Evolutionary conservation across 2,797 vertebrate species (phyloP), one percentile per base, ranked within the genome.

Genomic region (Intellagama lesueurii): DNA sequence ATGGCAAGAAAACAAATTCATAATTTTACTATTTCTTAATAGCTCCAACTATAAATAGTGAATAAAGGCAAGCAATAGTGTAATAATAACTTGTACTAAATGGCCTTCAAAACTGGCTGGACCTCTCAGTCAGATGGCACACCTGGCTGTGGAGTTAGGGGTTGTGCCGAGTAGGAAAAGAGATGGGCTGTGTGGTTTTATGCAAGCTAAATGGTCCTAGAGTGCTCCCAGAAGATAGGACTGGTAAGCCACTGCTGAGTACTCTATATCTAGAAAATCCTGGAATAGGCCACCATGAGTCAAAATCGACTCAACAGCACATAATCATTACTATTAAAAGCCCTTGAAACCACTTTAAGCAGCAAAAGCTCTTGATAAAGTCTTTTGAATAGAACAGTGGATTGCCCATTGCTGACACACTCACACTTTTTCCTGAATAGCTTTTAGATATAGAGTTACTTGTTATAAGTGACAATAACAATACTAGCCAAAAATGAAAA

Each of bases 301-400:
- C 40, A 40, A 3, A 40, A 40, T 40, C 40, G 3, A 40, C 40
- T 40, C 40, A 40, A 40, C 40, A 40, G 40, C 40, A 40, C 40
- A 40, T 40, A 40, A 40, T 40, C 3, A 40, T 40, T 40, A 40
- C 40, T 40, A 40, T 40, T 40, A 40, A 40, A 40, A 40, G 40
- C 40, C 40, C 40, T 40, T 40, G 72, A 73, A 73, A 73, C 35
- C 30, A 73, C 5, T 60, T 22, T 19, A 60, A 64, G 3, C 8
- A 56, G 19, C 32, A 68, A 68, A 85, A 85, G 6, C 9, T 35
- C 2, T n/a, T 60, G 24, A 75, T 40, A 30, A n/a, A 81, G 44
- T 22, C 5, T 86, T 88, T 5, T 68, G 32, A 79, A 84, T 91
- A 82, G 32, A 32, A 64, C 24, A 84, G 30, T 84, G 28, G 7